A percentile compares a stretch with the other conserved stretches of the same genome.
phyloP scores from a whole-genome alignment of 1,140 invertebrate species.

The Drosophila rhopaloa region DNA sequence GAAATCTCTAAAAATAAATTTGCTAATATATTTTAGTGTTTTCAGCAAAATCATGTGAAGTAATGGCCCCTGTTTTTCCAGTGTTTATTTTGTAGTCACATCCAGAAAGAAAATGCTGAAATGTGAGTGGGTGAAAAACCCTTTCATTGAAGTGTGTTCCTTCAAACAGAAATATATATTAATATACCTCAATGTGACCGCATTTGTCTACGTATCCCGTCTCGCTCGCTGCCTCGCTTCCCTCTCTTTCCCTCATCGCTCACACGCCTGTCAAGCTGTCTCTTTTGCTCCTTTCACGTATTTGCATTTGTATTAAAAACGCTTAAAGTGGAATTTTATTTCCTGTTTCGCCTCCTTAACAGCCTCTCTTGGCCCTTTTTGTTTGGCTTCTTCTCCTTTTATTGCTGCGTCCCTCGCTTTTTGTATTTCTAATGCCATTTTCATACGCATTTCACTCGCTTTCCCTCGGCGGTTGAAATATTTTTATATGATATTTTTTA shows the following conservation, averaged over 20 bases:
- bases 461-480: slow-evolving; percentile 51
- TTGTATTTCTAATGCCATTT: slow-evolving; percentile 78
- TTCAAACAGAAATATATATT: slow-evolving; percentile 60
- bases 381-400: slow-evolving; percentile 40
- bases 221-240: neutral
- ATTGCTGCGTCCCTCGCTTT: slow-evolving; percentile 49
- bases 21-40: too few species aligned
- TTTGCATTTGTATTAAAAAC: slow-evolving; percentile 81
- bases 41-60: too few species aligned
- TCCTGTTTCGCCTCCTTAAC: slow-evolving; percentile 68
- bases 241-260: slow-evolving; percentile 54
- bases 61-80: neutral
- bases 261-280: slow-evolving; percentile 61
- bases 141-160: slow-evolving; percentile 8
- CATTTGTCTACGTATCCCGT: slow-evolving; percentile 49
- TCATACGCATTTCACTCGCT: slow-evolving; percentile 63
- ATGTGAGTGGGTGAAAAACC: slow-evolving; percentile 2
- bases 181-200: slow-evolving; percentile 75
- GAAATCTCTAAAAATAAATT: neutral
- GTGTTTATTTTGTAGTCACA: neutral
- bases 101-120: neutral
- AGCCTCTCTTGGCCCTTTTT: slow-evolving; percentile 4
- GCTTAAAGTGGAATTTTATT: slow-evolving; percentile 82
- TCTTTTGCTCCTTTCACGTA: slow-evolving; percentile 33
- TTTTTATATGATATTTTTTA: slow-evolving; percentile 71